Evolutionary conservation across 2,113 vertebrate species (phyloP).

Genomic region (Chionodraco myersi): DNA sequence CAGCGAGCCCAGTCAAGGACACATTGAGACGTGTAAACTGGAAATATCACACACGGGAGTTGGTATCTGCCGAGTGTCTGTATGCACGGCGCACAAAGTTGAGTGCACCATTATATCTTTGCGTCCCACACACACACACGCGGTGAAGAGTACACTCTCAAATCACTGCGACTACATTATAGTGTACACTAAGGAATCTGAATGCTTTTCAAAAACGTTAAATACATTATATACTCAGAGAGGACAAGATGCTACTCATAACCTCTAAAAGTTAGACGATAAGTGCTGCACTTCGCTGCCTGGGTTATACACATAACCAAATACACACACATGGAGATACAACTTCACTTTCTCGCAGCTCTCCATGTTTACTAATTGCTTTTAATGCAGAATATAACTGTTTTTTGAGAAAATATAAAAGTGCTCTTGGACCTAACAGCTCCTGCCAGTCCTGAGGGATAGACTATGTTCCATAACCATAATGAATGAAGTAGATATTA

Average conservation of each 20-base stretch:
- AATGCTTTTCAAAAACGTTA: background rate
- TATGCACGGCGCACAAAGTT: slow-evolving; percentile 27
- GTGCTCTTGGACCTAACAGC: background rate
- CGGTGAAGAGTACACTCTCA: slow-evolving; percentile 9
- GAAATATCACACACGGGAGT: slow-evolving; percentile 51
- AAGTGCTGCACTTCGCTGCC: background rate
- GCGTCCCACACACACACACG: background rate
- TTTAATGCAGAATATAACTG: background rate
- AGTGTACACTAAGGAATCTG: background rate
- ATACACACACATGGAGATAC: background rate
- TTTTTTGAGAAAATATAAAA: background rate
- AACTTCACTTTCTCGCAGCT: background rate
- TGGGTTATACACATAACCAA: background rate
- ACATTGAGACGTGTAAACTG: slow-evolving; percentile 60
- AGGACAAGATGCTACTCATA: background rate
- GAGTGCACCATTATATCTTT: background rate
- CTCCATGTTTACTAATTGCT: background rate
- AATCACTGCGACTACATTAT: background rate
- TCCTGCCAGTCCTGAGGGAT: background rate
- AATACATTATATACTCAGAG: background rate
- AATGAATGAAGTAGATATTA: background rate
- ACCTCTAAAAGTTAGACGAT: background rate
- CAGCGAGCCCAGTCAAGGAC: slow-evolving; percentile 63
- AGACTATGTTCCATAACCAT: background rate
- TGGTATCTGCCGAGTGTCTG: slow-evolving; percentile 30